Conservation (phyloP, 2,113 vertebrate species). For the Oncorhynchus gorbuscha region DNA sequence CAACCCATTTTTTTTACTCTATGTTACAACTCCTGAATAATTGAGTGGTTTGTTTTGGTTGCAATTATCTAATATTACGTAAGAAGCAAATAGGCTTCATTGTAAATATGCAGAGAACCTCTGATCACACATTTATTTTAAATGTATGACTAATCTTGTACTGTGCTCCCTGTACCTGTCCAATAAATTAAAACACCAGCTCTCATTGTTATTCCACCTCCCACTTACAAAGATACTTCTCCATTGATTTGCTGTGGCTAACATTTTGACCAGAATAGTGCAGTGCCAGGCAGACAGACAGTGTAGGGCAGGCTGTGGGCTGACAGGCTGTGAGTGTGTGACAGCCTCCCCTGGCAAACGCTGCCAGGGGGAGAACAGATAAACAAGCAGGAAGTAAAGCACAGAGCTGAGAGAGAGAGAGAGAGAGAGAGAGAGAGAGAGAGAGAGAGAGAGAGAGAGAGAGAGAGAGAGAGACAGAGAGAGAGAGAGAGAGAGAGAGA, state of each 20-base stretch:
- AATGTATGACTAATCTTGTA: background rate
- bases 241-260: constrained; percentile 64
- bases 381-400: constrained; percentile 46
- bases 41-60: too few relatives aligned
- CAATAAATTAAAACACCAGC: constrained; percentile 1
- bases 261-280: constrained; percentile 62
- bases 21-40: too few relatives aligned
- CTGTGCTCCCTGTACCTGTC: background rate
- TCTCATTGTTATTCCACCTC: constrained; percentile 5
- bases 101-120: background rate
- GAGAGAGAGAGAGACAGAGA: background rate
- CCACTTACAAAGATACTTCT: constrained; percentile 6
- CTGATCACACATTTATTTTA: background rate
- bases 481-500: too few relatives aligned
- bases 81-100: background rate
- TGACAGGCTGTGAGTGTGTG: constrained; percentile 25
- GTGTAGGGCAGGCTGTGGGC: too few relatives aligned
- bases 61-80: too few relatives aligned
- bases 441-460: background rate
- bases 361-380: constrained; percentile 49
- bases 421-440: too few relatives aligned
- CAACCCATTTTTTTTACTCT: too few relatives aligned
- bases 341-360: constrained; percentile 50
- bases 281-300: constrained; percentile 7
- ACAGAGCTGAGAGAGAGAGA: background rate